These are phyloP conservation scores for Hippocampus barbouri DNA, from an alignment of 2,113 vertebrate species.

Conservation along the genomic window DNA sequence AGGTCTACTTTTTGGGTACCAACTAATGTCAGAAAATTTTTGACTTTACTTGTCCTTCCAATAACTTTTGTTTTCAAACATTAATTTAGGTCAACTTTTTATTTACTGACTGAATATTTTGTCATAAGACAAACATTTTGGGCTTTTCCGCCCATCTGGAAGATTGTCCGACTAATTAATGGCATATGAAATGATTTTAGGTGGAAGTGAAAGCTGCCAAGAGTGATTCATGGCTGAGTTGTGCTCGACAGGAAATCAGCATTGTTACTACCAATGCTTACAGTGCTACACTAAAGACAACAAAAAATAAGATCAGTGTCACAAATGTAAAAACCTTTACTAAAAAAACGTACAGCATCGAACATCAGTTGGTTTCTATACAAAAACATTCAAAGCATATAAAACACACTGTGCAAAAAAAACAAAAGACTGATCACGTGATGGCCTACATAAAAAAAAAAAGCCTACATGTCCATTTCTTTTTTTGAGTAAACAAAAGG, in stretches of 20 bases:
- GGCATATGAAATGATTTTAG: not conserved
- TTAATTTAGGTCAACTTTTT: not conserved
- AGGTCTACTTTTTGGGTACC: too few species aligned
- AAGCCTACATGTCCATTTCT: conserved; percentile 16
- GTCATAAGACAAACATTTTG: not conserved
- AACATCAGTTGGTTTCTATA: conserved; percentile 35
- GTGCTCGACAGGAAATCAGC: not conserved
- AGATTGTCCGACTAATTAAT: not conserved
- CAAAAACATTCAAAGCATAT: conserved; percentile 49
- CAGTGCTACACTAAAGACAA: not conserved
- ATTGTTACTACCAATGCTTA: not conserved
- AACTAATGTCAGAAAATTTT: too few species aligned
- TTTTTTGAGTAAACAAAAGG: not conserved
- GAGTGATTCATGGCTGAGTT: not conserved
- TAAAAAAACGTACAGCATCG: conserved; percentile 8
- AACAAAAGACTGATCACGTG: conserved; percentile 15
- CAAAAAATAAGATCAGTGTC: not conserved
- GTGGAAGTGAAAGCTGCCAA: not conserved
- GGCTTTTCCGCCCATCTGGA: not conserved
- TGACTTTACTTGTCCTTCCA: too few species aligned
- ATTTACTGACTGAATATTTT: not conserved
- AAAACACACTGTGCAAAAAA: conserved; percentile 53
- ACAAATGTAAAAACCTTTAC: conserved; percentile 24
- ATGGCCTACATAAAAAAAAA: conserved; percentile 28
- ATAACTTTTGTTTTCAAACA: not conserved